Evolutionary conservation across 2,888 invertebrate species (phyloP).

Genomic region (Beris morrisii): DNA sequence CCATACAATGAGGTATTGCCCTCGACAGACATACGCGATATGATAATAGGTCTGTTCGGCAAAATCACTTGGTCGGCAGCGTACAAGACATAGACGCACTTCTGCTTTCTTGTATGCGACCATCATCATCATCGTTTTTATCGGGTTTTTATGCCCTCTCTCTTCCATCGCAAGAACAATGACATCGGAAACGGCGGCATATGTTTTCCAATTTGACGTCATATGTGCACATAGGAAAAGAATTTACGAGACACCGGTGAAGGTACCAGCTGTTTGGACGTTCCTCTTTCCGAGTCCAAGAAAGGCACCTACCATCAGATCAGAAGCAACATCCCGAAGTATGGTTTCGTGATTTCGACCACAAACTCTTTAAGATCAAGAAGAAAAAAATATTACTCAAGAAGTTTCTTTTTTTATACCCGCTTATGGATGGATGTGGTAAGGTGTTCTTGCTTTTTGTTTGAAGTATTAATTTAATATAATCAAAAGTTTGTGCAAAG

Average conservation of each 20-base stretch:
- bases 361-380: no score
- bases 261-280: constrained; percentile 28
- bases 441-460: no score
- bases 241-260: constrained; percentile 32
- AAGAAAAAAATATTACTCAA: no score
- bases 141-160: constrained; percentile 11
- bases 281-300: no score
- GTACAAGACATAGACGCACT: no score
- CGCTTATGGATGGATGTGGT: no score
- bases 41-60: constrained; percentile 2
- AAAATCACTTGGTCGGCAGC: not conserved
- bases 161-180: constrained; percentile 20
- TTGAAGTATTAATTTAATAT: no score
- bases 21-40: not conserved
- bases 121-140: constrained; percentile 24
- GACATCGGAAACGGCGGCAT: constrained; percentile 23
- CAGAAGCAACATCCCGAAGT: no score
- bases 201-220: constrained; percentile 31
- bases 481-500: no score
- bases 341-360: no score
- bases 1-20: constrained; percentile 22
- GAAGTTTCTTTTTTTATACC: no score
- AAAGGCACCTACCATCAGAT: no score
- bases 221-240: constrained; percentile 27
- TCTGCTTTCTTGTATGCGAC: constrained; percentile 8